A percentile compares a stretch with the other conserved stretches of the same genome.
Evolutionary conservation across 1,140 invertebrate species (phyloP).

Genomic region (Bombus pyrosoma): DNA sequence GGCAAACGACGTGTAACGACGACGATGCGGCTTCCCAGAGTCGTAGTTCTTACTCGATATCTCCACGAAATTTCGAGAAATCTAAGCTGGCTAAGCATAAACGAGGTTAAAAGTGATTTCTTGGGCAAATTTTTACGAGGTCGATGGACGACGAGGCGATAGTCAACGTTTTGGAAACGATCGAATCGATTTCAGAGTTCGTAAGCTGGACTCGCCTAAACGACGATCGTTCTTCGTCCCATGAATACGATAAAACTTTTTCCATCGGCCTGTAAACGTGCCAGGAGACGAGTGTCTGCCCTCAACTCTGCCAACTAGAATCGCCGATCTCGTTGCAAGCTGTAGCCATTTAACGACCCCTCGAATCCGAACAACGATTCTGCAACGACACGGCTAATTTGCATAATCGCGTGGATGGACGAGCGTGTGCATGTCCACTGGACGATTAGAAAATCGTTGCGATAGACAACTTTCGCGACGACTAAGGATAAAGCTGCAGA

Average conservation of each 20-base stretch:
- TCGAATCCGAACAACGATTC: neutral
- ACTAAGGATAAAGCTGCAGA: neutral
- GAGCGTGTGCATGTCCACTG: neutral
- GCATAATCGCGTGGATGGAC: slow-evolving; percentile 10
- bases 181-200: neutral
- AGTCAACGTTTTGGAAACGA: neutral
- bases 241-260: slow-evolving; percentile 12
- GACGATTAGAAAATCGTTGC: neutral
- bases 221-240: neutral
- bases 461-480: slow-evolving; percentile 10
- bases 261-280: slow-evolving; percentile 20
- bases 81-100: neutral
- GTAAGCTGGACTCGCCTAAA: neutral
- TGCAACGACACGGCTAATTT: neutral
- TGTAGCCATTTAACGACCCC: neutral
- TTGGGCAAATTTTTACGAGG: neutral
- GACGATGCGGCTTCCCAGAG: too few relatives aligned
- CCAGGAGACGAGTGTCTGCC: slow-evolving; percentile 6
- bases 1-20: too few relatives aligned
- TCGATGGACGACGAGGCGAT: neutral
- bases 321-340: neutral
- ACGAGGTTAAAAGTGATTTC: neutral
- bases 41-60: too few relatives aligned
- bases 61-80: neutral
- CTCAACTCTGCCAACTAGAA: neutral